phyloP scores from a whole-genome alignment of 2,888 invertebrate species.

The Eupithecia subumbrata region DNA sequence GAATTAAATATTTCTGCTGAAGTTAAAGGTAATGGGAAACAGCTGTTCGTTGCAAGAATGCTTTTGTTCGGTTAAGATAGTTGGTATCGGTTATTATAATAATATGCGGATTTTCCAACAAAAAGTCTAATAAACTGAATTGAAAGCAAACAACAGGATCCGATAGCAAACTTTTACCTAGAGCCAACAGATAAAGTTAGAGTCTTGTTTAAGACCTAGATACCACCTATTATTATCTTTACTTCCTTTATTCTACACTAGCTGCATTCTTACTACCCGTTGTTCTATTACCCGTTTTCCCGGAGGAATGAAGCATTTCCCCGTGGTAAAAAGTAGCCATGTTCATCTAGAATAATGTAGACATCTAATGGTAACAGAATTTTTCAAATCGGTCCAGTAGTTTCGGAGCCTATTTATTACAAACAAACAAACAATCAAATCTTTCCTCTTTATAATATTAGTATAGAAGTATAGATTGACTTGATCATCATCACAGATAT shows the following conservation, averaged over 20 bases:
- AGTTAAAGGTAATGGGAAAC: neutral
- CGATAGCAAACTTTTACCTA: neutral
- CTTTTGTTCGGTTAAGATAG: neutral
- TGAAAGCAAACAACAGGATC: neutral
- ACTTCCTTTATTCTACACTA: neutral
- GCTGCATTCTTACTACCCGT: too few species aligned
- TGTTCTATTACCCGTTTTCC: too few species aligned
- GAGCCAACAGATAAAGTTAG: neutral
- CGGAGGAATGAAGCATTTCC: too few species aligned
- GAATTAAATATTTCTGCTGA: conserved; percentile 7
- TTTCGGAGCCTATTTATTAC: too few species aligned
- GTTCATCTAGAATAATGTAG: too few species aligned
- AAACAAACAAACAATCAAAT: too few species aligned
- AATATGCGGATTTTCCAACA: neutral
- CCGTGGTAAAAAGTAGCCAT: too few species aligned
- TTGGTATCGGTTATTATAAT: neutral
- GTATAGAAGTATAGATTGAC: too few species aligned
- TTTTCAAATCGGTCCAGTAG: too few species aligned
- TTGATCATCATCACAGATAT: neutral
- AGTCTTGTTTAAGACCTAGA: neutral
- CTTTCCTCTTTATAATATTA: too few species aligned
- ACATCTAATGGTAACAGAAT: too few species aligned
- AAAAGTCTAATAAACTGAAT: neutral
- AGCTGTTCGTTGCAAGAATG: neutral
- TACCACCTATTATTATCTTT: too few species aligned